Conservation (phyloP, 2,797 vertebrate genomes). For the Hypotaenidia okinawae region DNA sequence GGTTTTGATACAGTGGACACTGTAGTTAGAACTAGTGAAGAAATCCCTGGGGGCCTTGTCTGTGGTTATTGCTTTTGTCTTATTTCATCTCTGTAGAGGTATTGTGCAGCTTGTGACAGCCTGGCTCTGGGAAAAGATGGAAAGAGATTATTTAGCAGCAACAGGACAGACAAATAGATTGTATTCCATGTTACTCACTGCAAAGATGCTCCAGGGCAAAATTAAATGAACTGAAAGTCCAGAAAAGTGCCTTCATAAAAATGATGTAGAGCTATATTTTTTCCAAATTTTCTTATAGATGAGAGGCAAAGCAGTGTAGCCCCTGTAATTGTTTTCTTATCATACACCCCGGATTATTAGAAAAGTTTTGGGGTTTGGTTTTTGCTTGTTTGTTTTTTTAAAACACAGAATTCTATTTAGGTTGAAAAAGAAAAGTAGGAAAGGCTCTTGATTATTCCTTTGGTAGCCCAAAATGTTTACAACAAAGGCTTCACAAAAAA, state of each 20-base stretch:
- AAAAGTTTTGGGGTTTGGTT: not conserved
- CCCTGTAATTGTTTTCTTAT: not conserved
- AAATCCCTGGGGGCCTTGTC: slow-evolving; percentile 7
- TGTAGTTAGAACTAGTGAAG: slow-evolving; percentile 3
- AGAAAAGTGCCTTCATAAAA: slow-evolving; percentile 38
- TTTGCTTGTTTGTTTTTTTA: not conserved
- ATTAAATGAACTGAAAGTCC: slow-evolving; percentile 57
- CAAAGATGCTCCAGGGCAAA: slow-evolving; percentile 47
- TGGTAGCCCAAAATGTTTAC: not conserved
- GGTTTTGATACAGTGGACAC: slow-evolving; percentile 42
- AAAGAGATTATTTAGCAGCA: slow-evolving; percentile 52
- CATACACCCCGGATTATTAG: not conserved
- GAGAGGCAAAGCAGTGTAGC: not conserved
- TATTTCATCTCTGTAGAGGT: slow-evolving; percentile 43
- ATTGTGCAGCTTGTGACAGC: slow-evolving; percentile 45
- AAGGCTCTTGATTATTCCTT: not conserved
- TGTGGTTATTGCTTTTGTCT: slow-evolving; percentile 65
- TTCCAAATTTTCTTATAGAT: not conserved
- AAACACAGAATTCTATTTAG: not conserved
- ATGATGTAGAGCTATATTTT: slow-evolving; percentile 10
- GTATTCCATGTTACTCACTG: slow-evolving; percentile 31
- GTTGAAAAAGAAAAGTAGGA: not conserved
- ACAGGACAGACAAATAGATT: slow-evolving; percentile 18
- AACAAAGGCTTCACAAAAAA: slow-evolving; percentile 15
- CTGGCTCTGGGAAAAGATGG: slow-evolving; percentile 25